Conservation (phyloP, 2,888 invertebrate species). For the Hydroisotoma schaefferi region DNA sequence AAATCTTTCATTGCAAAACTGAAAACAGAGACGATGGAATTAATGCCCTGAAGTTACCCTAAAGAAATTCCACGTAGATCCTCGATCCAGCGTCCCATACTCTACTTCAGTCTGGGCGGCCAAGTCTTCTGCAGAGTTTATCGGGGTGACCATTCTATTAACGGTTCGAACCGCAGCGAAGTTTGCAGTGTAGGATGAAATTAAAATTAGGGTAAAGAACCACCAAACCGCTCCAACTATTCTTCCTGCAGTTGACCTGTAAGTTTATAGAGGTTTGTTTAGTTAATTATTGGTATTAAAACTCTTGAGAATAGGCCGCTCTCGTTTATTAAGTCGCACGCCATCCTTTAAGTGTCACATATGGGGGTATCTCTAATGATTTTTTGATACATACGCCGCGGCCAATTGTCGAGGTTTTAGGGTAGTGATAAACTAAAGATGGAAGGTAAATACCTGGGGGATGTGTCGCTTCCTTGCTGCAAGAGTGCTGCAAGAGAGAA, state of each 20-base stretch:
- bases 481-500: conserved; percentile 95
- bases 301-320: too few species aligned
- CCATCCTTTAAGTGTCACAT: too few species aligned
- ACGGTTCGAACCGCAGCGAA: conserved; percentile 93
- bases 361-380: too few species aligned
- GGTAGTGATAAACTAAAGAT: neutral
- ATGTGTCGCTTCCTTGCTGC: conserved; percentile 97
- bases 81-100: conserved; percentile 74
- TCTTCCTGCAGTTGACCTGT: conserved; percentile 79
- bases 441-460: conserved; percentile 67
- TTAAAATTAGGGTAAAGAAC: conserved; percentile 97
- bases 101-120: conserved; percentile 90
- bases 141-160: conserved; percentile 93
- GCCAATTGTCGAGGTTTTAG: too few species aligned
- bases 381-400: too few species aligned
- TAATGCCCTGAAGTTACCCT: conserved; percentile 57
- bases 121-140: conserved; percentile 85
- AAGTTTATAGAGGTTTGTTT: conserved; percentile 4
- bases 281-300: neutral
- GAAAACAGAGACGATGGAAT: too few species aligned
- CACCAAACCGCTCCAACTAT: conserved; percentile 99
- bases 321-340: too few species aligned
- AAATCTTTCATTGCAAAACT: too few species aligned
- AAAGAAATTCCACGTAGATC: conserved; percentile 86
- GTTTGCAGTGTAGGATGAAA: conserved; percentile 98